Percentiles rank a stretch among this genome's conserved stretches.
Evolutionary conservation across 2,888 invertebrate species (phyloP).

Genomic region (Pollenia angustigena): DNA sequence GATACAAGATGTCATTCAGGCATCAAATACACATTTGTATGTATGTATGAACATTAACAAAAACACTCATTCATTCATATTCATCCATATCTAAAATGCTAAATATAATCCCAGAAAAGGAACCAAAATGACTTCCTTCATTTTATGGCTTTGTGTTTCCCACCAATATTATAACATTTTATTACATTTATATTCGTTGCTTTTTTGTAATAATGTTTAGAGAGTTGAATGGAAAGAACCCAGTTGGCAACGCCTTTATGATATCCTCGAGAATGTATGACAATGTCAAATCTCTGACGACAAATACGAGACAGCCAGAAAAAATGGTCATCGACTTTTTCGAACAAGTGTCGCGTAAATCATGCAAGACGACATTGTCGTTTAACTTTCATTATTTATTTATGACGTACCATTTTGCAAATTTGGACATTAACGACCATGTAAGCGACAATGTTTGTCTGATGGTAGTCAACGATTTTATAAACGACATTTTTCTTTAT

Average conservation of each 20-base stretch:
- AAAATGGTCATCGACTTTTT: neutral
- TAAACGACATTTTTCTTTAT: too few species aligned
- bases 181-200: neutral
- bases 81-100: conserved; percentile 10
- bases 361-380: too few species aligned
- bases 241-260: neutral
- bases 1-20: neutral
- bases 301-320: neutral
- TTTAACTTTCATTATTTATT: too few species aligned
- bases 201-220: conserved; percentile 20
- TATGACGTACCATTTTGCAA: too few species aligned
- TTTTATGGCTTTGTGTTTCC: neutral
- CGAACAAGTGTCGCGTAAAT: too few species aligned
- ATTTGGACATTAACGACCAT: too few species aligned
- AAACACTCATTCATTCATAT: neutral
- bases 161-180: conserved; percentile 1
- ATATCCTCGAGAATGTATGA: too few species aligned
- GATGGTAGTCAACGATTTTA: too few species aligned
- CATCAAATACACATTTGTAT: neutral
- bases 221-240: conserved; percentile 7
- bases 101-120: conserved; percentile 25
- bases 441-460: too few species aligned
- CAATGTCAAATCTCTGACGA: too few species aligned
- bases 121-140: conserved; percentile 34
- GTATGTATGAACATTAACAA: neutral